A percentile compares a stretch with the other conserved stretches of the same genome.
Evolutionary conservation across 1,140 invertebrate species (phyloP).

Genomic region (Tachypleus tridentatus): DNA sequence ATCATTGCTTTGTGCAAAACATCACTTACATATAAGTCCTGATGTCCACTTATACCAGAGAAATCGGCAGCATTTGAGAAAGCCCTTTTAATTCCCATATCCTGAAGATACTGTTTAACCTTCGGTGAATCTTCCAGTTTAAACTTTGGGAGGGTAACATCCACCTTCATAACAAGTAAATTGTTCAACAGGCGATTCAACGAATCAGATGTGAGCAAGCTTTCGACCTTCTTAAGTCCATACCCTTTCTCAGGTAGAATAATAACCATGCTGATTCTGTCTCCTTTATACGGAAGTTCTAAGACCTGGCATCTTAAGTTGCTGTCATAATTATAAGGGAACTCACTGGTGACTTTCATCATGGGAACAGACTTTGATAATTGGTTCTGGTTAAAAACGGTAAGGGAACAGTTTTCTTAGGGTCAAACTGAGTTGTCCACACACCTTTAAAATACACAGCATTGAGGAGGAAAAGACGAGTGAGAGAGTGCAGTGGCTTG

Average conservation of each 20-base stretch:
- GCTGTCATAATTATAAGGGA: constrained; percentile 44
- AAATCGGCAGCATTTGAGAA: too few species aligned
- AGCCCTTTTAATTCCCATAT: too few species aligned
- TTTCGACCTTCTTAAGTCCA: constrained; percentile 13
- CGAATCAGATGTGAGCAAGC: constrained; percentile 1
- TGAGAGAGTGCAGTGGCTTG: constrained; percentile 36
- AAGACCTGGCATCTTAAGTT: constrained; percentile 24
- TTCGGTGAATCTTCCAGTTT: constrained; percentile 9
- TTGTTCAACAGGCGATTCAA: not conserved
- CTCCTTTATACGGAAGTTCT: constrained; percentile 48
- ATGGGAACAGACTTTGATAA: constrained; percentile 42
- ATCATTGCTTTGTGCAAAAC: constrained; percentile 45
- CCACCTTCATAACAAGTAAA: constrained; percentile 9
- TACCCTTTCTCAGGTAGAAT: constrained; percentile 27
- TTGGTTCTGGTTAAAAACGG: constrained; percentile 28
- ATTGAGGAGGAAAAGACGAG: constrained; percentile 55
- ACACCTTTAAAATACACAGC: constrained; percentile 63
- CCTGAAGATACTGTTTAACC: constrained; percentile 4
- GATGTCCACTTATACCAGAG: constrained; percentile 27
- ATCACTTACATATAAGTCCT: constrained; percentile 40
- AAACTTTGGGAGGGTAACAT: constrained; percentile 15
- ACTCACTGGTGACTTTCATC: constrained; percentile 48
- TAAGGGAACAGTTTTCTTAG: constrained; percentile 36
- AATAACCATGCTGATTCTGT: constrained; percentile 29
- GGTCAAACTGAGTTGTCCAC: constrained; percentile 56